phyloP scores from a whole-genome alignment of 1,140 invertebrate species.

The Eupeodes corollae region DNA sequence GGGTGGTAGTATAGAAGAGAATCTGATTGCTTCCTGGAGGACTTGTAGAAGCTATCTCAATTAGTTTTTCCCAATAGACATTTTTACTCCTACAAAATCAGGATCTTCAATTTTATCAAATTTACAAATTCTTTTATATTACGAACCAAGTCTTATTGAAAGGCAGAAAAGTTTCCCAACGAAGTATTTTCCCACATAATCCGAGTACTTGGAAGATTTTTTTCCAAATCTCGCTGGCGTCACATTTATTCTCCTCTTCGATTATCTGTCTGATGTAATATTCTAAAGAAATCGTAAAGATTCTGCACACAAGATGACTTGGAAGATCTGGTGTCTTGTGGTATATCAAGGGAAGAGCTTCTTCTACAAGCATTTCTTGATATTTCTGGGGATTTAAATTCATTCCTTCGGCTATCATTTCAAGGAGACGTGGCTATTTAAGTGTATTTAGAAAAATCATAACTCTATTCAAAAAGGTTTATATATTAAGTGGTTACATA shows the following conservation, averaged over 20 bases:
- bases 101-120: constrained; percentile 4
- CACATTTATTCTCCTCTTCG: constrained; percentile 45
- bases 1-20: constrained; percentile 51
- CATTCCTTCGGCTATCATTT: constrained; percentile 32
- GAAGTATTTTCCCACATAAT: constrained; percentile 60
- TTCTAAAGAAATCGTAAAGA: constrained; percentile 30
- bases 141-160: constrained; percentile 36
- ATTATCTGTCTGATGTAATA: constrained; percentile 32
- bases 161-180: constrained; percentile 59
- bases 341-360: constrained; percentile 32
- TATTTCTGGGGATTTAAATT: constrained; percentile 24
- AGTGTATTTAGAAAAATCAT: constrained; percentile 17
- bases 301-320: constrained; percentile 19
- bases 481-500: constrained; percentile 61
- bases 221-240: constrained; percentile 65
- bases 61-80: constrained; percentile 57
- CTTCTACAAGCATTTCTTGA: constrained; percentile 30
- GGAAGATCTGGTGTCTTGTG: constrained; percentile 28
- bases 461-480: constrained; percentile 58
- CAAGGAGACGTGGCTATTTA: constrained; percentile 20
- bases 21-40: constrained; percentile 47
- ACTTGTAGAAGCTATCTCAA: constrained; percentile 32
- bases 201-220: constrained; percentile 64
- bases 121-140: constrained; percentile 37
- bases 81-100: constrained; percentile 43